Conservation (phyloP, 2,888 invertebrate genomes). For the Aphidius colemani region DNA sequence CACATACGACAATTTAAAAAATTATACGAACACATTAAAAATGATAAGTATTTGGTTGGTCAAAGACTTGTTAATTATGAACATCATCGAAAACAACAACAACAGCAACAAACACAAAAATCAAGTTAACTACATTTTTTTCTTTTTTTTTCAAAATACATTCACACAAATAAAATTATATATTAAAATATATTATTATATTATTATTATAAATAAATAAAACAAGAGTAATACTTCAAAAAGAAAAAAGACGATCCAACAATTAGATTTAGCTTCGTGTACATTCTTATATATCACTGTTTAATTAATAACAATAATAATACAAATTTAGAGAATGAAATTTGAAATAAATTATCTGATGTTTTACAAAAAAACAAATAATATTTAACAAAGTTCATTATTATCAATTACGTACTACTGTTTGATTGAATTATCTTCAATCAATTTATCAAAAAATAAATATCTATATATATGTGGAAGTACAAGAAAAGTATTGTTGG, state of each 20-base stretch:
- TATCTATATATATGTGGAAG: too few species aligned
- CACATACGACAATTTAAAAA: conserved; percentile 93
- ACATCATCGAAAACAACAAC: conserved; percentile 69
- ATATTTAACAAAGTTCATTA: too few species aligned
- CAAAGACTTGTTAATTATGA: conserved; percentile 97
- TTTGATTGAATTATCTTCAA: too few species aligned
- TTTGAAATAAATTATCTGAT: background rate
- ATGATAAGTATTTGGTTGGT: conserved; percentile 98
- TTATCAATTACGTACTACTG: too few species aligned
- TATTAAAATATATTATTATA: background rate
- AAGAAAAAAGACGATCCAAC: background rate
- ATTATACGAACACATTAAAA: conserved; percentile 97
- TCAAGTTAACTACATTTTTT: conserved; percentile 43
- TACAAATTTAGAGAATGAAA: background rate
- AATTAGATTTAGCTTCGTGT: conserved; percentile 45
- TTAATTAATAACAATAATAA: conserved; percentile 24
- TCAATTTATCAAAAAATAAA: too few species aligned
- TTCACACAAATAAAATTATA: conserved; percentile 1
- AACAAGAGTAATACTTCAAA: conserved; percentile 1
- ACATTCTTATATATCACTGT: conserved; percentile 44
- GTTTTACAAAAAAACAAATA: too few species aligned
- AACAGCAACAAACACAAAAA: conserved; percentile 61
- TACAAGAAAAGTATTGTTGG: too few species aligned
- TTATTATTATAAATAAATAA: background rate
- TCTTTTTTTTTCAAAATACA: background rate